Percentiles rank a stretch among this genome's conserved stretches.
phyloP scores from a whole-genome alignment of 2,113 vertebrate species.

The Arizona elegans region DNA sequence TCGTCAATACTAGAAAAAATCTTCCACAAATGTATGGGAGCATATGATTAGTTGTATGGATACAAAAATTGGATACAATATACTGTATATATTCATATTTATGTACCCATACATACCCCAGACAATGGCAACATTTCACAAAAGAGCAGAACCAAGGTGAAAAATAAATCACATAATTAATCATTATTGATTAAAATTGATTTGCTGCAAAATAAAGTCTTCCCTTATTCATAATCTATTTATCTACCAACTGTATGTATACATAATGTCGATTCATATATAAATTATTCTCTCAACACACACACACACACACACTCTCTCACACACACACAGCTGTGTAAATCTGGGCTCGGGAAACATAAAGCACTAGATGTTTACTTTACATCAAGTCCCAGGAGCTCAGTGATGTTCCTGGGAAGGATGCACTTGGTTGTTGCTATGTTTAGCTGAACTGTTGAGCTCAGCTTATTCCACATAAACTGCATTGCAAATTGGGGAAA shows the following conservation, averaged over 20 bases:
- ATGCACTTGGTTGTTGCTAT: background rate
- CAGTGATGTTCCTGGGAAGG: background rate
- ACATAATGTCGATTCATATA: background rate
- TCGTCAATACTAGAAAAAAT: background rate
- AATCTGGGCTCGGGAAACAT: background rate
- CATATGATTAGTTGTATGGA: background rate
- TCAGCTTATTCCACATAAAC: background rate
- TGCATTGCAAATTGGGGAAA: background rate
- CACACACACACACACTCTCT: background rate
- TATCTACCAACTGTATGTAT: background rate
- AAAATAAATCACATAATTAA: background rate
- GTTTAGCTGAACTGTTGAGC: background rate
- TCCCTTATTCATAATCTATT: background rate
- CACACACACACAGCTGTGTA: background rate
- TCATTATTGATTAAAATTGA: background rate
- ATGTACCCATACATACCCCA: background rate
- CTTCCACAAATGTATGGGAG: background rate
- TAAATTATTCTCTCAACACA: background rate
- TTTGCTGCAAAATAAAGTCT: background rate
- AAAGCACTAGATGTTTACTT: background rate
- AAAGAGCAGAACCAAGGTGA: background rate
- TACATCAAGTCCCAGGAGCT: background rate
- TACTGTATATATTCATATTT: background rate
- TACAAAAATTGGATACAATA: background rate
- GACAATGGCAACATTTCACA: background rate